Percentiles rank a stretch among this genome's conserved stretches.
Conservation (phyloP, 2,888 invertebrate species). For the Mesoligia furuncula region DNA sequence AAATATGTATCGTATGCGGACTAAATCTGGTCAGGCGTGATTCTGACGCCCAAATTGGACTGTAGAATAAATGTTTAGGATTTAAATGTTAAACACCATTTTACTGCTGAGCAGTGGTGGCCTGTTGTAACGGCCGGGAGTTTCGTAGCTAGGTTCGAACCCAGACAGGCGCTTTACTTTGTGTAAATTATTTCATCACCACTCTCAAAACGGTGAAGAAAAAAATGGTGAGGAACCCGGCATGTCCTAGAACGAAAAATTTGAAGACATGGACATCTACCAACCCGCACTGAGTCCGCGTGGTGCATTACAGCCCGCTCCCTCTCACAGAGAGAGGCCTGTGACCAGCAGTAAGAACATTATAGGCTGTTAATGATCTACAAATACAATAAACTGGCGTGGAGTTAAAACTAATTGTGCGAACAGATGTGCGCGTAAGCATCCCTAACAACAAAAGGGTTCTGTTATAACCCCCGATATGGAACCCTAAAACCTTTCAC, state of each 20-base stretch:
- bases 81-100: conserved; percentile 36
- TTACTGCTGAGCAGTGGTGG: background rate
- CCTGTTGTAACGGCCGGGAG: background rate
- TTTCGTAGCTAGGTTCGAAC: background rate
- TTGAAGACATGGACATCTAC: background rate
- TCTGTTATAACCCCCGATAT: conserved; percentile 62
- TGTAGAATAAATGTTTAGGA: conserved; percentile 38
- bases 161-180: background rate
- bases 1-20: conserved; percentile 66
- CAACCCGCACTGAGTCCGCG: background rate
- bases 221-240: background rate
- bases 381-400: conserved; percentile 34
- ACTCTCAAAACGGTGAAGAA: background rate
- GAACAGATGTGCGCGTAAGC: conserved; percentile 57
- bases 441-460: conserved; percentile 62
- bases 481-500: conserved; percentile 65
- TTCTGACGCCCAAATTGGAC: conserved; percentile 32
- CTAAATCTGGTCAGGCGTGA: conserved; percentile 56
- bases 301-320: background rate
- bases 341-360: background rate
- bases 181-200: background rate
- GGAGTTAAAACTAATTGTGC: conserved; percentile 55
- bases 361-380: background rate
- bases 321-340: background rate
- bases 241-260: background rate